Base-by-base conservation (phyloP, 2,888 invertebrate species). In the Synergus laeviventris region DNA sequence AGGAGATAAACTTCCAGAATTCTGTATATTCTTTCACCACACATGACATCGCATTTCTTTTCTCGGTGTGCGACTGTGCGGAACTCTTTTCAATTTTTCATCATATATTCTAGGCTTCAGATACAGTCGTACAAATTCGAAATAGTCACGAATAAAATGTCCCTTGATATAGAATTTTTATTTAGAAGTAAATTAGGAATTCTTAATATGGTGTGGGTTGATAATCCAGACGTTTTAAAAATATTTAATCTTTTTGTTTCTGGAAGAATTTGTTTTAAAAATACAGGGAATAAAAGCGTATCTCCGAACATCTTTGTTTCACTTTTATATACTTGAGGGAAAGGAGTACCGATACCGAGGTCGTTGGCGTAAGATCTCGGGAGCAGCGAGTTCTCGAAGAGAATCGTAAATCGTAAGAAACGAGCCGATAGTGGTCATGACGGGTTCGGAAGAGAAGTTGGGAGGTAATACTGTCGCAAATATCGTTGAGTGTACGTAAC, bases 1-100 rank as follows among this genome's bases (percentile, higher is more conserved):
- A 82, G 79, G 82, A 83, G 84, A 85, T 85, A 85, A 85, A 85
- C 85, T 84, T 80, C 81, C 80, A 81, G 81, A 81, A 79, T 82
- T 74, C 59, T 70, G 70, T 74, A 75, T 75, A 21, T 56, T 56
- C 56, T 5, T 56, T 56, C 14, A 18, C 56, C 21, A 21, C 56
- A 56, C 21, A 56, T 24, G 56, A 21, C 21, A 5, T 18, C 56
- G 21, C 18, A 56, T 21, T 56, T 56, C 56, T 24, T 21, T 24
- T 24, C 21, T 5, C 5, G 4, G 18, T 56, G 24, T 56, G 21
- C 14, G 56, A 3, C 11, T 56, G 24, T 56, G 21, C 14, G 56
- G 11, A 56, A 18, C 12, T 56, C 21, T 56, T 14, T 21, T 56
- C 56, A 56, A n/a, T 56, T 56, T 56, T 56, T 56, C 21, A 24